These are phyloP conservation scores for Chaetodon auriga DNA, from an alignment of 2,113 vertebrate species.

Conservation along the genomic window DNA sequence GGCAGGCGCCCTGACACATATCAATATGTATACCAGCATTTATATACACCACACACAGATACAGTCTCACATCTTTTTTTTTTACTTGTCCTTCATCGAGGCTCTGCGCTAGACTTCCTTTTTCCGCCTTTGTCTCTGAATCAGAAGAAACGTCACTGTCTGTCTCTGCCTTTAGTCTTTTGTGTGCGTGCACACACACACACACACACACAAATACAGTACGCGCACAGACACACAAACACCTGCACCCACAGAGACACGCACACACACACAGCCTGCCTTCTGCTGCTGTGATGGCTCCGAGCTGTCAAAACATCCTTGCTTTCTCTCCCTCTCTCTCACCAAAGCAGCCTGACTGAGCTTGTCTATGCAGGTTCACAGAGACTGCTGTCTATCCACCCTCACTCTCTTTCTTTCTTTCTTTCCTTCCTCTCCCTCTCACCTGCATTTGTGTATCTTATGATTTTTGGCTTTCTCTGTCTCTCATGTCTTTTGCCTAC, in stretches of 20 bases:
- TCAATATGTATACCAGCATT: constrained; percentile 43
- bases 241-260: constrained; percentile 26
- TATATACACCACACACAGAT: constrained; percentile 40
- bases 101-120: constrained; percentile 48
- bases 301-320: constrained; percentile 83
- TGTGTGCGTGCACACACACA: constrained; percentile 42
- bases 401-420: constrained; percentile 26
- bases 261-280: constrained; percentile 53
- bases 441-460: constrained; percentile 45
- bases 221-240: constrained; percentile 43
- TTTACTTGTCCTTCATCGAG: constrained; percentile 49
- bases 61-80: constrained; percentile 22
- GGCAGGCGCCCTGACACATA: constrained; percentile 34
- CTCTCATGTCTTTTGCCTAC: constrained; percentile 17
- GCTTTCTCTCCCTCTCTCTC: constrained; percentile 67
- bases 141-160: constrained; percentile 67
- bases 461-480: constrained; percentile 41
- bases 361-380: constrained; percentile 78
- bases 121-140: constrained; percentile 60
- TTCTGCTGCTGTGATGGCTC: constrained; percentile 82
- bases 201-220: constrained; percentile 27
- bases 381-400: constrained; percentile 66
- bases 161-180: constrained; percentile 67
- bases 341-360: constrained; percentile 71
- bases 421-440: constrained; percentile 8